Evolutionary conservation across 2,113 vertebrate species (phyloP).

Genomic region (Gopherus evgoodei): DNA sequence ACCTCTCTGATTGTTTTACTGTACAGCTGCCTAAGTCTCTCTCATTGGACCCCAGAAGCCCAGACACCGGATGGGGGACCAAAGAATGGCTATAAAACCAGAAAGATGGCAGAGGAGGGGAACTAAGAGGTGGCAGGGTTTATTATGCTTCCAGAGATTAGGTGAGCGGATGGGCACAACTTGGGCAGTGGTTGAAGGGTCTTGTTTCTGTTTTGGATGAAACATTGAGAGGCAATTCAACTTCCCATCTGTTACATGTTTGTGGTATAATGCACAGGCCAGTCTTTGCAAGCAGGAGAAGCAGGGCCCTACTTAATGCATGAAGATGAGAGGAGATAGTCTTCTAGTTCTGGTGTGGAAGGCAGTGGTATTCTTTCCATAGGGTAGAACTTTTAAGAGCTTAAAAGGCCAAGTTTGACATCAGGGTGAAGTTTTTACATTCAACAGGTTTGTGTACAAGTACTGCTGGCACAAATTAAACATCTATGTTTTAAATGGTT

Average conservation of each 20-base stretch:
- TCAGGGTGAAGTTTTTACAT: accelerated
- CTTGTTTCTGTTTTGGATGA: neutral
- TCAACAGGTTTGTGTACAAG: neutral
- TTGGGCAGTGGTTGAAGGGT: neutral
- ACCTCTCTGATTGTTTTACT: neutral
- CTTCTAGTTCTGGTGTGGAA: neutral
- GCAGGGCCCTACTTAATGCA: neutral
- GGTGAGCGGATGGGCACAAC: neutral
- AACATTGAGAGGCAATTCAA: neutral
- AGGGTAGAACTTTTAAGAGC: neutral
- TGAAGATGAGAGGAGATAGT: neutral
- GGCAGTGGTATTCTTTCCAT: neutral
- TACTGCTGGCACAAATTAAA: neutral
- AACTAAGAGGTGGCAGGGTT: neutral
- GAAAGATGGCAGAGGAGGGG: neutral
- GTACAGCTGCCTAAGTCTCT: neutral
- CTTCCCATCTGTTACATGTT: neutral
- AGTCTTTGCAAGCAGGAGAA: neutral
- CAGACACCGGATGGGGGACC: neutral
- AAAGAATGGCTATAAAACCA: neutral
- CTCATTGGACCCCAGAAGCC: neutral
- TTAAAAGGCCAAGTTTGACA: neutral
- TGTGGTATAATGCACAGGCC: neutral
- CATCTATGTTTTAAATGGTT: neutral
- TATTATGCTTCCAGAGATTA: neutral